Evolutionary conservation across 2,888 invertebrate species (phyloP).

Genomic region (Anaspis maculata): DNA sequence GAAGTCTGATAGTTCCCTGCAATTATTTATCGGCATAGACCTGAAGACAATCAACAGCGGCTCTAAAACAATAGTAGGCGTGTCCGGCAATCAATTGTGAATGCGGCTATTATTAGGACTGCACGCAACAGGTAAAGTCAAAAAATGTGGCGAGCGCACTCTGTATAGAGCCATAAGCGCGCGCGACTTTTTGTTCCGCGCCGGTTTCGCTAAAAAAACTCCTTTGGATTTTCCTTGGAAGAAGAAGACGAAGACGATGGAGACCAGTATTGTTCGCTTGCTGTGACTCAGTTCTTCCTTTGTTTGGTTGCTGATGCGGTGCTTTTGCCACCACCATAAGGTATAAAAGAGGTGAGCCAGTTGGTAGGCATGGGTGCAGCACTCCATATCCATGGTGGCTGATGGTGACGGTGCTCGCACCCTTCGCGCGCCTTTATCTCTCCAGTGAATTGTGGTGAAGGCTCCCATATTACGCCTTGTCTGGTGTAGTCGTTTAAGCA

Average conservation of each 20-base stretch:
- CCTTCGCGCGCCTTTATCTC: background rate
- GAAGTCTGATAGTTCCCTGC: constrained; percentile 34
- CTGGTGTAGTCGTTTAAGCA: constrained; percentile 38
- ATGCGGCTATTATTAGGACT: constrained; percentile 37
- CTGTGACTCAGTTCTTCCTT: too few relatives aligned
- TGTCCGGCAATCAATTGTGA: constrained; percentile 39
- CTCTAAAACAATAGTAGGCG: constrained; percentile 43
- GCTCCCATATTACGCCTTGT: constrained; percentile 42
- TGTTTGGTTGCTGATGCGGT: too few relatives aligned
- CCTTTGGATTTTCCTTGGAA: background rate
- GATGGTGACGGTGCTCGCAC: background rate
- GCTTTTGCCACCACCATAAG: too few relatives aligned
- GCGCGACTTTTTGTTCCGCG: constrained; percentile 7
- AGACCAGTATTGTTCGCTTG: constrained; percentile 1
- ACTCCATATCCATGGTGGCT: background rate
- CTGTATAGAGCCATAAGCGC: too few relatives aligned
- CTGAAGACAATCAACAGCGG: constrained; percentile 41
- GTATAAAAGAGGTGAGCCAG: too few relatives aligned
- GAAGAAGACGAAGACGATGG: background rate
- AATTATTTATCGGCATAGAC: constrained; percentile 37
- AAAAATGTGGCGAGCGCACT: constrained; percentile 1
- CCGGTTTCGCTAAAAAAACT: too few relatives aligned
- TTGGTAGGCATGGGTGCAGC: too few relatives aligned
- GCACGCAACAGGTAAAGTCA: constrained; percentile 4
- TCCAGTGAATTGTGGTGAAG: constrained; percentile 31